phyloP scores from a whole-genome alignment of 2,113 vertebrate species.

The Chaetorhynchus papuensis region DNA sequence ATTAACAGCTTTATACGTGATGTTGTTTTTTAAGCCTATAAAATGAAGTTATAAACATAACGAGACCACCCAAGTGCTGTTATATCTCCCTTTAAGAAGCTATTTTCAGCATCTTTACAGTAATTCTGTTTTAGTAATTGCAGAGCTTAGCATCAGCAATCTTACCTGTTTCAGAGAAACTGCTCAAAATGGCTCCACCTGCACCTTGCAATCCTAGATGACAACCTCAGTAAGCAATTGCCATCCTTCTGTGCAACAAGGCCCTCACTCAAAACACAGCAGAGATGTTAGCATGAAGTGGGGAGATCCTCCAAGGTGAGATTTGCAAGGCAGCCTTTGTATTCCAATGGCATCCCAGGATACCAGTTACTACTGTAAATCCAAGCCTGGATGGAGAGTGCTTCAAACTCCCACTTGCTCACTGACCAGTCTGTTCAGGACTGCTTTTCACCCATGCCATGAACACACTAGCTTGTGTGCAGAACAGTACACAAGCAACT shows the following conservation, averaged over 20 bases:
- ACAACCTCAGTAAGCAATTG: neutral
- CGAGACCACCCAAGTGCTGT: neutral
- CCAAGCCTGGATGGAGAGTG: neutral
- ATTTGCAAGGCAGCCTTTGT: neutral
- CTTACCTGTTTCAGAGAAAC: neutral
- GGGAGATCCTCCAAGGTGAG: neutral
- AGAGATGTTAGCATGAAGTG: neutral
- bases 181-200: neutral
- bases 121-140: neutral
- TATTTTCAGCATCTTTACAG: constrained; percentile 3
- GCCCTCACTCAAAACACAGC: neutral
- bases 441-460: neutral
- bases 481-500: neutral
- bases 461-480: neutral
- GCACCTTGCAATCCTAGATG: neutral
- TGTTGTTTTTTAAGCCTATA: constrained; percentile 37
- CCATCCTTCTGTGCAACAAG: neutral
- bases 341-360: neutral
- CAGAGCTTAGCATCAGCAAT: neutral
- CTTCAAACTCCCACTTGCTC: neutral
- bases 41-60: constrained; percentile 53
- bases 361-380: neutral
- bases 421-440: neutral
- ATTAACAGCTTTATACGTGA: constrained; percentile 49
- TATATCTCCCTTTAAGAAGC: neutral